Conservation (phyloP, 2,797 vertebrate species). For the Tachyglossus aculeatus region DNA sequence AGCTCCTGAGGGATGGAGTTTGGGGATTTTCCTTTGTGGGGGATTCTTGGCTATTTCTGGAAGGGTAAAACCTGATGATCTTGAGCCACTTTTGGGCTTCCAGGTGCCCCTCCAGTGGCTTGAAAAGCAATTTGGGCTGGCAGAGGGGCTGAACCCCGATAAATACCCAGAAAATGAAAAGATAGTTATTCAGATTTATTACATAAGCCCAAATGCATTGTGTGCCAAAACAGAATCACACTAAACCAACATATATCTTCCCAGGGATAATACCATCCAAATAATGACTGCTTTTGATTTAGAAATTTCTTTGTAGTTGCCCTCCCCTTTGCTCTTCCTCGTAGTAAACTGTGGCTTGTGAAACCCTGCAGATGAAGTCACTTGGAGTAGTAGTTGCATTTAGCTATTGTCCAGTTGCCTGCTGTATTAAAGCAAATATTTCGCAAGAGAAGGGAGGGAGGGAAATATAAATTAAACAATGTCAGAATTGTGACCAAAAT, state of each 20-base stretch:
- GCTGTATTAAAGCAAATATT: neutral
- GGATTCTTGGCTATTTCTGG: too few relatives aligned
- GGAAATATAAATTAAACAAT: neutral
- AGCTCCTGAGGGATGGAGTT: too few relatives aligned
- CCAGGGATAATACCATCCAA: neutral
- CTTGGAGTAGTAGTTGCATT: neutral
- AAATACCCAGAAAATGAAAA: too few relatives aligned
- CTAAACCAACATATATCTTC: neutral
- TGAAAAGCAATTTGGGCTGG: too few relatives aligned
- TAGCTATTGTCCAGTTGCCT: neutral
- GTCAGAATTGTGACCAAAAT: constrained; percentile 3
- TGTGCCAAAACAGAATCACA: neutral
- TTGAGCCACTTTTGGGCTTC: too few relatives aligned
- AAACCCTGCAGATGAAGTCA: neutral
- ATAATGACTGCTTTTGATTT: too few relatives aligned
- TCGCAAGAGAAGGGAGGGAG: neutral
- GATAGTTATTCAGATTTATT: too few relatives aligned
- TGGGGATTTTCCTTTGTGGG: too few relatives aligned
- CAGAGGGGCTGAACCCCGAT: too few relatives aligned
- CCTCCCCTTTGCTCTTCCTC: too few relatives aligned
- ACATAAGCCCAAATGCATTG: neutral
- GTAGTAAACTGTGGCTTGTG: neutral
- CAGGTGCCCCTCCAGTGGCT: too few relatives aligned
- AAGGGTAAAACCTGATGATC: too few relatives aligned
- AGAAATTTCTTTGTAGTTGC: neutral